Evolutionary conservation across 2,888 invertebrate genomes (phyloP), one percentile per base, ranked within the genome.

Genomic region (Euphydryas editha): DNA sequence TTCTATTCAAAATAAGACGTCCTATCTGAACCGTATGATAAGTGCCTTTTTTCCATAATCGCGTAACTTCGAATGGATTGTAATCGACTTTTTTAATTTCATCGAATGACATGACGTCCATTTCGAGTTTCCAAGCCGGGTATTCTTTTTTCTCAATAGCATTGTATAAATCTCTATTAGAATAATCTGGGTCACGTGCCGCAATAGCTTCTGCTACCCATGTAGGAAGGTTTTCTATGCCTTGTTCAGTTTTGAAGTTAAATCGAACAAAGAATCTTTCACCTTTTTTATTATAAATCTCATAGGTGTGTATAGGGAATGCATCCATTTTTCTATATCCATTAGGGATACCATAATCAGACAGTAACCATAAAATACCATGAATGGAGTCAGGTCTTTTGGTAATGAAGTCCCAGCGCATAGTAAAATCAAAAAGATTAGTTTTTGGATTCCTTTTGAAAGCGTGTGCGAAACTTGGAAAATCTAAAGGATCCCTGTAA

Each of bases 401-500:
- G 0, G 95, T 94, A 61, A 97, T 92, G 76, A 98, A 98, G 83
- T 99, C 98, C 97, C 97, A 98, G 78, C 96, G 95, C 95, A 96
- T 95, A 75, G 97, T 96, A 0, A 95, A 85, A 86, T 98, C 98
- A 86, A 96, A 96, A 17, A 98, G 87, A 77, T 96, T 95, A 0
- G 97, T 96, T 51, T 93, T 95, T 0, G 99, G 99, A 85, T 99
- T 99, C 76, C 98, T 94, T 86, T 97, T 98, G 79, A 98, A 97
- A 0, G 97, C 96, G 82, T 97, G 98, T 73, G 97, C 95, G 80
- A 98, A 96, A 75, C 95, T 95, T 10, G 96, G 95, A 85, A 99
- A 99, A 47, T 96, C 85, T 6, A 95, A 86, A 0, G 98, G 97
- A 85, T 98, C 98, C 67, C 96, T 94, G 77, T 97, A 95, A 82